These are phyloP conservation scores for Parotocinclus haroldoi DNA, from an alignment of 2,797 vertebrate species.

Conservation along the genomic window DNA sequence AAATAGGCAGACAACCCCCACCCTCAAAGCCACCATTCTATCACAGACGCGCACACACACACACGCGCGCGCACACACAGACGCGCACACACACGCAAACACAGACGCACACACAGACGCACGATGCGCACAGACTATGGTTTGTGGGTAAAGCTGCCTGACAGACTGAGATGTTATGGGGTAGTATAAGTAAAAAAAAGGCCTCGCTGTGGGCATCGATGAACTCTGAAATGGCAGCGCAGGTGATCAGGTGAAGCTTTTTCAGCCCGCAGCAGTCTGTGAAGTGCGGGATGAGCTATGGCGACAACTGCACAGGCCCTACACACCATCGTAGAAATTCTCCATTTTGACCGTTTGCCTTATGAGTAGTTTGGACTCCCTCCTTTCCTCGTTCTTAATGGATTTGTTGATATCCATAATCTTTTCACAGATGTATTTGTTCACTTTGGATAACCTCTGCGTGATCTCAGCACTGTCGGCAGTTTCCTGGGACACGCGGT, in stretches of 20 bases:
- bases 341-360: slow-evolving; percentile 83
- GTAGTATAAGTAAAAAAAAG: slow-evolving; percentile 25
- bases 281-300: slow-evolving; percentile 48
- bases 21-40: slow-evolving; percentile 33
- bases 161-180: slow-evolving; percentile 42
- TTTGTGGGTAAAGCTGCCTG: slow-evolving; percentile 67
- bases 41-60: slow-evolving; percentile 43
- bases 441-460: slow-evolving; percentile 99
- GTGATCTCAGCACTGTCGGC: slow-evolving; percentile 97
- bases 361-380: slow-evolving; percentile 91
- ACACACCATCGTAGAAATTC: slow-evolving; percentile 81
- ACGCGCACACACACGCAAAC: slow-evolving; percentile 41
- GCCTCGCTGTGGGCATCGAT: slow-evolving; percentile 51
- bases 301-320: slow-evolving; percentile 53
- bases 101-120: no score
- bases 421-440: slow-evolving; percentile 99
- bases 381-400: slow-evolving; percentile 98
- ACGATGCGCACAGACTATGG: slow-evolving; percentile 25
- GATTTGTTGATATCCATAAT: slow-evolving; percentile 99
- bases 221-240: slow-evolving; percentile 57
- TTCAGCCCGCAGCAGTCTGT: slow-evolving; percentile 60
- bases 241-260: slow-evolving; percentile 52
- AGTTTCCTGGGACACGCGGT: slow-evolving; percentile 98
- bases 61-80: no score
- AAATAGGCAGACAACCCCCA: slow-evolving; percentile 59